Evolutionary conservation across 2,113 vertebrate species (phyloP).

Genomic region (Elephas maximus): DNA sequence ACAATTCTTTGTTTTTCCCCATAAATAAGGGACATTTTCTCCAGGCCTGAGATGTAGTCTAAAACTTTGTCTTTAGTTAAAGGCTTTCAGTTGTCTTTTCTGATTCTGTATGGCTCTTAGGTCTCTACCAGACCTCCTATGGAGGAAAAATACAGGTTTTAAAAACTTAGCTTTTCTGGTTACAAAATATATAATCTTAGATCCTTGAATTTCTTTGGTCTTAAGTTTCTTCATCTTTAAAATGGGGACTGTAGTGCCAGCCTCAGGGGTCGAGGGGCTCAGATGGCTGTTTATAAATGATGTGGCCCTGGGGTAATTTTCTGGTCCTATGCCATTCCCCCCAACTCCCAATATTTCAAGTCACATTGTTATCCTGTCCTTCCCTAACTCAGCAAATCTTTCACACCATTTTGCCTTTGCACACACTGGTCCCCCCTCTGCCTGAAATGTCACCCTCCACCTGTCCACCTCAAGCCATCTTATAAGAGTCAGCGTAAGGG

Average conservation of each 20-base stretch:
- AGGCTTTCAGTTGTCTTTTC: slow-evolving; percentile 8
- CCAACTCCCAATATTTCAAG: background rate
- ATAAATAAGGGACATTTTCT: slow-evolving; percentile 64
- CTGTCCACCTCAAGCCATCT: background rate
- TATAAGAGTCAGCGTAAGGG: background rate
- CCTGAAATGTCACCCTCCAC: background rate
- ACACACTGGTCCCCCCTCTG: background rate
- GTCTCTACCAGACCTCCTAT: background rate
- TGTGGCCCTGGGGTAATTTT: background rate
- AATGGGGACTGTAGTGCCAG: background rate
- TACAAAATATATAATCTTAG: background rate
- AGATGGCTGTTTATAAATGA: background rate
- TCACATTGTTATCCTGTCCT: background rate
- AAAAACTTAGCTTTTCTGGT: background rate
- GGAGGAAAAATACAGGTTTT: background rate
- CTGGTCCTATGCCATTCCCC: background rate
- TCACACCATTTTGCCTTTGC: background rate
- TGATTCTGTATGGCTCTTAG: background rate
- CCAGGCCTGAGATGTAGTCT: slow-evolving; percentile 56
- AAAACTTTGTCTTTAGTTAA: slow-evolving; percentile 51
- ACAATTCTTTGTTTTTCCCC: slow-evolving; percentile 8
- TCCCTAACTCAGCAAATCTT: fast-evolving
- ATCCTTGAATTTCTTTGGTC: background rate
- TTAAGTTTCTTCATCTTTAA: background rate
- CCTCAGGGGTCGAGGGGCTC: background rate